A percentile compares a stretch with the other conserved stretches of the same genome.
Evolutionary conservation across 2,113 vertebrate species (phyloP).

Genomic region (Otis tarda): DNA sequence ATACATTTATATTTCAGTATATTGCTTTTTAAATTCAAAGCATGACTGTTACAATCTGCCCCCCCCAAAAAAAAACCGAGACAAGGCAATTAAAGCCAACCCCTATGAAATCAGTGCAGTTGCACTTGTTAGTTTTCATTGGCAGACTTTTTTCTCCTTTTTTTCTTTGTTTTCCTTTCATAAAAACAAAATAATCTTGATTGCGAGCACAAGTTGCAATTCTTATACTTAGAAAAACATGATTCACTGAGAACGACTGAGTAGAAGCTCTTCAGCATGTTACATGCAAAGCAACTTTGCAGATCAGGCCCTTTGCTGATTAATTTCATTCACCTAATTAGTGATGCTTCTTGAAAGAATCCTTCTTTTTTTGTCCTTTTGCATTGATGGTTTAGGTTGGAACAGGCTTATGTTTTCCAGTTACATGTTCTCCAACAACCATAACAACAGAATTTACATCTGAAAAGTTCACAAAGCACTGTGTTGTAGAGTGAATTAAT

Average conservation of each 20-base stretch:
- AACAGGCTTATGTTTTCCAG: slow-evolving; percentile 61
- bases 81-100: not conserved
- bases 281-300: not conserved
- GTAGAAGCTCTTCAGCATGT: not conserved
- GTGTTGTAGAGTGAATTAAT: slow-evolving; percentile 60
- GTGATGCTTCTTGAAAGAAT: slow-evolving; percentile 55
- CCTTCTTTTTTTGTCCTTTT: slow-evolving; percentile 24
- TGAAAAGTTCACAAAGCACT: slow-evolving; percentile 65
- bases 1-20: not conserved
- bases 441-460: slow-evolving; percentile 65
- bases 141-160: not conserved
- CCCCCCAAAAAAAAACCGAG: accelerated
- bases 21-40: not conserved
- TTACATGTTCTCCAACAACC: slow-evolving; percentile 60
- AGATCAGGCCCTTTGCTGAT: slow-evolving; percentile 32
- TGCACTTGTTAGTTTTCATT: not conserved
- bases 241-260: not conserved
- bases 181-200: slow-evolving; percentile 1
- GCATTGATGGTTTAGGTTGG: slow-evolving; percentile 38
- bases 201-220: not conserved
- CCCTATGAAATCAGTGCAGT: not conserved
- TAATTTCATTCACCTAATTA: slow-evolving; percentile 58
- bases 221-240: not conserved
- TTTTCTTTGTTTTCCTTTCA: not conserved
- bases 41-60: not conserved